phyloP scores from a whole-genome alignment of 35 echinoderm and acorn worm genomes.

The Amphiura filiformis region DNA sequence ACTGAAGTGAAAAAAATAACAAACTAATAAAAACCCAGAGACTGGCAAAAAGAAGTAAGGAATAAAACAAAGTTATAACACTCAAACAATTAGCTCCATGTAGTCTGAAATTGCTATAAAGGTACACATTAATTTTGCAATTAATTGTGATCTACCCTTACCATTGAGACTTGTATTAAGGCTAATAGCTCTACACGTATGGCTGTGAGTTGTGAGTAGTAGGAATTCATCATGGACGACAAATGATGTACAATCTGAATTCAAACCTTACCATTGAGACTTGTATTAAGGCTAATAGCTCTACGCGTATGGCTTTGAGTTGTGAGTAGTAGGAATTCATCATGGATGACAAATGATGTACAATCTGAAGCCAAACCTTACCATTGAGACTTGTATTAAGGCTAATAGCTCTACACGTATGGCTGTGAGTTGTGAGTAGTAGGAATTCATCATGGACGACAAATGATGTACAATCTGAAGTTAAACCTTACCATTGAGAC shows the following conservation, averaged over 20 bases:
- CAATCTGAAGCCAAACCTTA: no score
- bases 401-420: no score
- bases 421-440: slow-evolving; percentile 79
- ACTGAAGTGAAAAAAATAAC: no score
- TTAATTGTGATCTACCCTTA: no score
- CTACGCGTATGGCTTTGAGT: slow-evolving; percentile 82
- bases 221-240: slow-evolving; percentile 80
- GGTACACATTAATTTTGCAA: background rate
- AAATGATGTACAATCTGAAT: slow-evolving; percentile 87
- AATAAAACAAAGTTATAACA: no score
- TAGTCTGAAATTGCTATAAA: no score
- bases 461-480: slow-evolving; percentile 81
- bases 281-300: no score
- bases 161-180: slow-evolving; percentile 47
- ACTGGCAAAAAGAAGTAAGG: no score
- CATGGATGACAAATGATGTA: slow-evolving; percentile 83
- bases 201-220: slow-evolving; percentile 79
- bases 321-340: slow-evolving; percentile 78
- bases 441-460: slow-evolving; percentile 80
- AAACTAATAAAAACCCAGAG: no score
- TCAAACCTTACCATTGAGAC: slow-evolving; percentile 48
- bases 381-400: no score
- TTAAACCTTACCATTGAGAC: no score
- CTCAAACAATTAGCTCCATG: no score
- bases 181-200: slow-evolving; percentile 74